These are phyloP conservation scores for Athalia cordata DNA, from an alignment of 2,888 invertebrate species.

Conservation along the genomic window DNA sequence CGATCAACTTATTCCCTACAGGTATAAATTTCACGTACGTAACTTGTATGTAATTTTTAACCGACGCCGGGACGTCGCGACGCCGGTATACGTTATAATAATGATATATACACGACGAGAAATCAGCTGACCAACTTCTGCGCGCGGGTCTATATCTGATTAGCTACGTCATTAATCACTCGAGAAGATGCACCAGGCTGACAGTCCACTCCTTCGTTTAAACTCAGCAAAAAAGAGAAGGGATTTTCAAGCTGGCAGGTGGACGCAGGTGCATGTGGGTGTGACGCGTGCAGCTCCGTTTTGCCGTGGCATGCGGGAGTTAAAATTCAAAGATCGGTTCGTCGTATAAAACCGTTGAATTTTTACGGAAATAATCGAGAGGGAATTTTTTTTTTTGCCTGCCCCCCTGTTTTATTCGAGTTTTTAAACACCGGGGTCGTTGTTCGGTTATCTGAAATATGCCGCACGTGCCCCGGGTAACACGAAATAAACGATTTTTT, in stretches of 20 bases:
- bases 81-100: not conserved
- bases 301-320: too few relatives aligned
- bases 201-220: slow-evolving; percentile 25
- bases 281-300: slow-evolving; percentile 20
- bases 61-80: slow-evolving; percentile 10
- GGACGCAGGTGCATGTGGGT: too few relatives aligned
- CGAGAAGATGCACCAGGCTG: slow-evolving; percentile 26
- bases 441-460: slow-evolving; percentile 27
- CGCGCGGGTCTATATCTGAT: slow-evolving; percentile 37
- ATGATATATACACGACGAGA: not conserved
- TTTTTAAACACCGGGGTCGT: slow-evolving; percentile 16
- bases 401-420: not conserved
- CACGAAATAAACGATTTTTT: not conserved
- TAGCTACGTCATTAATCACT: slow-evolving; percentile 42
- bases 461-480: slow-evolving; percentile 23
- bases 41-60: not conserved
- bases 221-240: slow-evolving; percentile 9
- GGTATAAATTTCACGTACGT: slow-evolving; percentile 24
- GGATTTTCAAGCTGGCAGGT: too few relatives aligned
- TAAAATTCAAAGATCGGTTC: too few relatives aligned
- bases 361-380: slow-evolving; percentile 40
- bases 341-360: slow-evolving; percentile 10
- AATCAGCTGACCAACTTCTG: slow-evolving; percentile 31
- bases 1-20: slow-evolving; percentile 22
- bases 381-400: slow-evolving; percentile 36